Evolutionary conservation across 2,888 invertebrate genomes (phyloP), one percentile per base, ranked within the genome.

Genomic region (Zaprionus obscuricornis): DNA sequence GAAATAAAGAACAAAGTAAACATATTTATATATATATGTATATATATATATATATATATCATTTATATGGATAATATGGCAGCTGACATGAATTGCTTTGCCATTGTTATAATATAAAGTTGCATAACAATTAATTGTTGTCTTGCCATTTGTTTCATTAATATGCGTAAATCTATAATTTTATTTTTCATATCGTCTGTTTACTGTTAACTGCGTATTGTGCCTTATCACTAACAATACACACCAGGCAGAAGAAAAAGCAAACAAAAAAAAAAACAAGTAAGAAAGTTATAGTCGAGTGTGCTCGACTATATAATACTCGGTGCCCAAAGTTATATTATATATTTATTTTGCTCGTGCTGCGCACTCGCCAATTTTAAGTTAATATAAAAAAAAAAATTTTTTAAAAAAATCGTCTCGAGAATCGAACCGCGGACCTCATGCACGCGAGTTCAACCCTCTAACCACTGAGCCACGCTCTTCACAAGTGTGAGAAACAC

Each of bases 81-180:
- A 46, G 37, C 37, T 29, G 58, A 42, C 27, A 58, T 42, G 31
- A 39, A 46, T 13, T 18, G 36, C 33, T 49, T 43, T 60, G 42
- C 16, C 13, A 7, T 18, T 49, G n/a, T 50, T 56, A 31, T 74
- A 54, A 74, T 59, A 69, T 16, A 62, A 42, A 66, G 42, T 58
- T 29, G 17, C 24, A 20, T 11, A 20, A 60, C 75, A 77, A 78
- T 76, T 70, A 76, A 73, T 70, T 62, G 59, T 57, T 47, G 39
- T 49, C 51, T n/a, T 52, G 34, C 45, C 65, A 52, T 70, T 34
- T 68, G 43, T 36, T n/a, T 24, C 17, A 16, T 27, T 17, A 10
- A 11, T 27, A 8, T 24, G 3, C 22, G 24, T 24, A 33, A 47
- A 54, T 47, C 22, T 47, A 26, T 45, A 62, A 18, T 52, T 68